Evolutionary conservation across 2,888 invertebrate genomes (phyloP).

Genomic region (Reticulitermes lucifugus): DNA sequence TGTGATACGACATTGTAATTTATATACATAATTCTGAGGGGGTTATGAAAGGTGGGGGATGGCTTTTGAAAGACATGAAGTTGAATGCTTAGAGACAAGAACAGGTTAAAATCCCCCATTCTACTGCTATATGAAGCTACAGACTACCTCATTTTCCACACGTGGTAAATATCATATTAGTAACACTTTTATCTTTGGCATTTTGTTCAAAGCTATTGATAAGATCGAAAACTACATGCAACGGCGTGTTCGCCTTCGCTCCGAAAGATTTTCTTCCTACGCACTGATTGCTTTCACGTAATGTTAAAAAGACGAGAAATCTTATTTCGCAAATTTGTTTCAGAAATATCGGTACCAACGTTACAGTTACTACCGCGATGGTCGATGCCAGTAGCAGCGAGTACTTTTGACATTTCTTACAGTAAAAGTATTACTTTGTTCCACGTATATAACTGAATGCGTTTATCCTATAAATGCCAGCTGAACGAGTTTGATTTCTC

Average conservation of each 20-base stretch:
- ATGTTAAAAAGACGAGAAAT: background rate
- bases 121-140: background rate
- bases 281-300: background rate
- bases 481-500: background rate
- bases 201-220: background rate
- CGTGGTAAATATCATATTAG: background rate
- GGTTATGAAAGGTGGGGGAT: background rate
- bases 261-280: background rate
- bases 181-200: background rate
- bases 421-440: background rate
- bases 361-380: background rate
- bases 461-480: background rate
- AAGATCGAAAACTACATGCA: background rate
- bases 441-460: background rate
- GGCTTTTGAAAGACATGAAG: conserved; percentile 3
- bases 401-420: background rate
- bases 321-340: background rate
- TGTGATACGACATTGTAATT: background rate
- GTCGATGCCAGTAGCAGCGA: background rate
- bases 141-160: background rate
- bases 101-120: background rate
- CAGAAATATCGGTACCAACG: background rate
- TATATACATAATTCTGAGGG: background rate
- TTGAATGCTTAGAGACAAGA: conserved; percentile 10
- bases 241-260: background rate